These are phyloP conservation scores for Tragelaphus strepsiceros DNA, from an alignment of 2,113 vertebrate species.

Conservation along the genomic window DNA sequence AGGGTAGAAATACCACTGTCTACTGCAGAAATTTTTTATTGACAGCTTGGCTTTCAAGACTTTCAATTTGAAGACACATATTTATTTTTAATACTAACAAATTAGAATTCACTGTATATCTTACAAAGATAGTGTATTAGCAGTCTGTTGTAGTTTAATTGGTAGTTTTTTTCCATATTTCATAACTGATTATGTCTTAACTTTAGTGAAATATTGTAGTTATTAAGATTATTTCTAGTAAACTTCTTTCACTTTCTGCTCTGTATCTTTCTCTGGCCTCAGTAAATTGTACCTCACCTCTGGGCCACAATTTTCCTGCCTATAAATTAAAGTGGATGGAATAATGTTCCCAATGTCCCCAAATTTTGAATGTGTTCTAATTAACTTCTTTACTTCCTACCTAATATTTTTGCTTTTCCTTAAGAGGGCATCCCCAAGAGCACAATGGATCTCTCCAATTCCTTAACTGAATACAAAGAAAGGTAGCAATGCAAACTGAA, in stretches of 20 bases:
- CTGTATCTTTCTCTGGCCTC: background rate
- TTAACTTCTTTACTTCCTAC: background rate
- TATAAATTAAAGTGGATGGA: background rate
- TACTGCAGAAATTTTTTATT: background rate
- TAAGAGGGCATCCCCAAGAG: background rate
- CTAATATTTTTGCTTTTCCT: background rate
- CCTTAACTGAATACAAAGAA: background rate
- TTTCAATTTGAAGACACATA: background rate
- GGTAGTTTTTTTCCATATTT: background rate
- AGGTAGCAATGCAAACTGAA: background rate
- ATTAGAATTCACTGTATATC: background rate
- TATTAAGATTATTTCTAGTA: background rate
- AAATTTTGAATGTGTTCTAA: background rate
- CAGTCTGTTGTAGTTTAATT: background rate
- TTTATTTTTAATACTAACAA: background rate
- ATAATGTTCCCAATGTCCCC: background rate
- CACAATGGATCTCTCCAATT: background rate
- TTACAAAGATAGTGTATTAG: background rate
- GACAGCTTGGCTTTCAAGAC: background rate
- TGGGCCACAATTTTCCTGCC: background rate
- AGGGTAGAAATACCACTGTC: background rate
- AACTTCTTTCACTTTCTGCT: background rate
- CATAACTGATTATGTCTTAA: background rate
- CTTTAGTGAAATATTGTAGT: background rate
- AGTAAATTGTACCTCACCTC: background rate